Conservation (phyloP, 2,888 invertebrate species). For the Patella ulyssiponensis region DNA sequence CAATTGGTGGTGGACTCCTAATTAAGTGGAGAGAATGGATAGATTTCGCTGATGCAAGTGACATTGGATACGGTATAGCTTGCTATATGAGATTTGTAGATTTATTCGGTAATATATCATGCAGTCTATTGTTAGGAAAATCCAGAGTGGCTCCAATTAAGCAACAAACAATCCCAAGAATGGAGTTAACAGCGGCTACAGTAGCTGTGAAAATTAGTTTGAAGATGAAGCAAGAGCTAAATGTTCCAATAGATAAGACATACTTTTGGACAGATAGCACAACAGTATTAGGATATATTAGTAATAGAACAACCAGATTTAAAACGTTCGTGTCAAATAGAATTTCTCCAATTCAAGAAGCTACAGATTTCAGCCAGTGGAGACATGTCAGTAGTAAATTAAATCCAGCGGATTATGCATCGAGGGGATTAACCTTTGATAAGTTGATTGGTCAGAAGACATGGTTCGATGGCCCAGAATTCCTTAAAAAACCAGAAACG, state of each 20-base stretch:
- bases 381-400: background rate
- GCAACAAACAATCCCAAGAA: conserved; percentile 16
- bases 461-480: conserved; percentile 15
- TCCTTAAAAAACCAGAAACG: background rate
- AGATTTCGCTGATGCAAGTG: background rate
- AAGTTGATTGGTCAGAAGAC: background rate
- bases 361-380: conserved; percentile 6
- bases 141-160: conserved; percentile 6
- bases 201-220: background rate
- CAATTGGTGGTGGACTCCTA: background rate
- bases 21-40: conserved; percentile 9
- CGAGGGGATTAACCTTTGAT: conserved; percentile 3
- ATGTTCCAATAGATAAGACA: background rate
- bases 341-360: conserved; percentile 6
- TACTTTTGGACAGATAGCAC: background rate
- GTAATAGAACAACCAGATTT: conserved; percentile 13
- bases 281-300: conserved; percentile 7
- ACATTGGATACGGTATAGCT: background rate
- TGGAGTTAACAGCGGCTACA: conserved; percentile 6
- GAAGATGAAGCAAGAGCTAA: background rate
- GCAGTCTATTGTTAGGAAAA: no score
- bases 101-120: background rate
- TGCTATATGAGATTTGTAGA: background rate
- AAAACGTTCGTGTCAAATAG: conserved; percentile 20
- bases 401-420: conserved; percentile 13